Conservation (phyloP, 1,140 invertebrate genomes). For the Eurosta solidaginis region DNA sequence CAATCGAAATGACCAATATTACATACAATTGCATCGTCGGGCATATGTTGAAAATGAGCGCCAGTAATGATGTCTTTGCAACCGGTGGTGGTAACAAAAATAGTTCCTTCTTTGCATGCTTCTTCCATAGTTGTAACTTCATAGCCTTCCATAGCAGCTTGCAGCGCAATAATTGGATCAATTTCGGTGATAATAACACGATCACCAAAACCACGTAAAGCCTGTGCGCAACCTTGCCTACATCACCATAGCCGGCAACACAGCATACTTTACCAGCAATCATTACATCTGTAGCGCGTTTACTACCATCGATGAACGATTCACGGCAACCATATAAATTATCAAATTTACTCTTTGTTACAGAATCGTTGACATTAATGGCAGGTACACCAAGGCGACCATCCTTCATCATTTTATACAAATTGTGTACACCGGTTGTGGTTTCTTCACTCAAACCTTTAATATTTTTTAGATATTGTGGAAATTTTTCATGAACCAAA, state of each 20-base stretch:
- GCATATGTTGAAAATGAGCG: conserved; percentile 94
- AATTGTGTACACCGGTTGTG: conserved; percentile 94
- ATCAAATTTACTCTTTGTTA: conserved; percentile 99
- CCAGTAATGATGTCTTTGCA: conserved; percentile 95
- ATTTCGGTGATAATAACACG: conserved; percentile 96
- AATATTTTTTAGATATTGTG: conserved; percentile 90
- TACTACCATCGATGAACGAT: not conserved
- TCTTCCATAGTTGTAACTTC: not conserved
- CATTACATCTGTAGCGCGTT: not conserved
- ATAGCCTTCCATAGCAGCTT: conserved; percentile 80
- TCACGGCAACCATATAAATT: conserved; percentile 60
- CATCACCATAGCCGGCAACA: conserved; percentile 97
- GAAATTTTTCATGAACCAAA: conserved; percentile 95
- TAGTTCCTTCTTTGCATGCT: conserved; percentile 71
- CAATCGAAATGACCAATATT: conserved; percentile 99
- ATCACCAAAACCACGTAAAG: conserved; percentile 90
- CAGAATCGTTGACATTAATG: conserved; percentile 98
- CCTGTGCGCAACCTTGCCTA: conserved; percentile 96
- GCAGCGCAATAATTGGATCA: conserved; percentile 96
- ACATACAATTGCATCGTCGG: conserved; percentile 92
- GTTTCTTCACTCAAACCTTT: conserved; percentile 98
- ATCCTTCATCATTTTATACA: conserved; percentile 94
- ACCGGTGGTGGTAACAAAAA: conserved; percentile 93
- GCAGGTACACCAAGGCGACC: conserved; percentile 93
- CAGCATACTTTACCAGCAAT: conserved; percentile 93